phyloP scores from a whole-genome alignment of 1,140 invertebrate genomes.

The Bemisia tabaci region DNA sequence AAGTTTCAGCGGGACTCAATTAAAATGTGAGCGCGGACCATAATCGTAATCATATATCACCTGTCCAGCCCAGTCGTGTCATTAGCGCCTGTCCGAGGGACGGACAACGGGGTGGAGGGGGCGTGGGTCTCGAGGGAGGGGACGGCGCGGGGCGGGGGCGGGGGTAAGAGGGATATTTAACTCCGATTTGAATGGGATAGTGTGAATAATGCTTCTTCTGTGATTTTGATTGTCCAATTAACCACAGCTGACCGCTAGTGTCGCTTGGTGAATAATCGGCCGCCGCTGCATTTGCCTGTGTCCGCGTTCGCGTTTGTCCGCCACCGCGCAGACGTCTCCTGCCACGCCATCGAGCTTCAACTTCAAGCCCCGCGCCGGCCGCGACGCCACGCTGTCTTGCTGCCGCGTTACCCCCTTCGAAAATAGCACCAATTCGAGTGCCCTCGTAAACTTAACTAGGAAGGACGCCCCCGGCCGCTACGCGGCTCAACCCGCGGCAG shows the following conservation, averaged over 20 bases:
- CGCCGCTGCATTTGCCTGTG: no score
- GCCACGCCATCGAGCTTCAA: no score
- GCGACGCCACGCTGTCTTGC: no score
- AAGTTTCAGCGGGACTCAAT: background rate
- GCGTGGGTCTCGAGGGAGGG: background rate
- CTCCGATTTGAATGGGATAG: background rate
- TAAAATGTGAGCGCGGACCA: background rate
- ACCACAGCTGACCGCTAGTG: background rate
- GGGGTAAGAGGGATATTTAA: background rate
- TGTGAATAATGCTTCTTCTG: background rate
- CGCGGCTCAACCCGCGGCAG: no score
- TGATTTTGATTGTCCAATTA: background rate
- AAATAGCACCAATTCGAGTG: no score
- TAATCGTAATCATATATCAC: background rate
- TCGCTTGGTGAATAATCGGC: background rate
- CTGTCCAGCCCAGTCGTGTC: background rate
- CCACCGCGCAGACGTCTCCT: no score
- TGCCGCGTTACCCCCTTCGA: no score
- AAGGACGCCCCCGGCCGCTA: no score
- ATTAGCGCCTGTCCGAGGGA: background rate
- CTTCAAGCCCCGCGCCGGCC: no score
- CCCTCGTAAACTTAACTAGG: no score
- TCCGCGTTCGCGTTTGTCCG: no score
- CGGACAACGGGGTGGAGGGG: background rate
- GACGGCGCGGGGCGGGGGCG: no score